Conservation (phyloP, 2,113 vertebrate species). For the Syngnathoides biaculeatus region DNA sequence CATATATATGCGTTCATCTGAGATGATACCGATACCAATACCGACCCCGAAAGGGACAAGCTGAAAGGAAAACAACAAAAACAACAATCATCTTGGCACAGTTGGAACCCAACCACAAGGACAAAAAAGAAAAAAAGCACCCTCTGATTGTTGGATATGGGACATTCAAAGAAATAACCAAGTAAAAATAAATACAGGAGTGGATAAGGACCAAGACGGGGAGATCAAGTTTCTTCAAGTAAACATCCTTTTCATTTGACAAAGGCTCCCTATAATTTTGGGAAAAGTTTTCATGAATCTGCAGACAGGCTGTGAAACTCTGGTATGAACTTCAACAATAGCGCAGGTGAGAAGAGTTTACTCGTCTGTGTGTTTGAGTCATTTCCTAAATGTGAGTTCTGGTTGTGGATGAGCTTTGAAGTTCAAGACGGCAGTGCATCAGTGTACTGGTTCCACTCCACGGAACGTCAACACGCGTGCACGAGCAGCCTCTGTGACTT, state of each 20-base stretch:
- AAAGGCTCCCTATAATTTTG: neutral
- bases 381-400: slow-evolving; percentile 3
- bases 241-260: neutral
- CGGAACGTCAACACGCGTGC: slow-evolving; percentile 35
- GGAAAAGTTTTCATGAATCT: slow-evolving; percentile 33
- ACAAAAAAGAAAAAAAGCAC: too few relatives aligned
- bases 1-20: too few relatives aligned
- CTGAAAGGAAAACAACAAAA: too few relatives aligned
- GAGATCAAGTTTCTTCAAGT: slow-evolving; percentile 18
- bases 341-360: slow-evolving; percentile 9
- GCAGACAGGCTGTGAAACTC: slow-evolving; percentile 11
- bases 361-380: slow-evolving; percentile 10
- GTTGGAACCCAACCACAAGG: too few relatives aligned
- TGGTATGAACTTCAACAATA: slow-evolving; percentile 1
- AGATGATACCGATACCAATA: too few relatives aligned
- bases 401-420: slow-evolving; percentile 37
- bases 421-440: slow-evolving; percentile 43
- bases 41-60: too few relatives aligned
- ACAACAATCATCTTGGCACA: too few relatives aligned
- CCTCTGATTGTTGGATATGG: neutral
- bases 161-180: neutral
- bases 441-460: slow-evolving; percentile 50
- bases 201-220: too few relatives aligned
- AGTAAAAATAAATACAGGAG: neutral
- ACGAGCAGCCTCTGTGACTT: slow-evolving; percentile 24